Evolutionary conservation across 1,140 invertebrate species (phyloP).

Genomic region (Drosophila funebris): DNA sequence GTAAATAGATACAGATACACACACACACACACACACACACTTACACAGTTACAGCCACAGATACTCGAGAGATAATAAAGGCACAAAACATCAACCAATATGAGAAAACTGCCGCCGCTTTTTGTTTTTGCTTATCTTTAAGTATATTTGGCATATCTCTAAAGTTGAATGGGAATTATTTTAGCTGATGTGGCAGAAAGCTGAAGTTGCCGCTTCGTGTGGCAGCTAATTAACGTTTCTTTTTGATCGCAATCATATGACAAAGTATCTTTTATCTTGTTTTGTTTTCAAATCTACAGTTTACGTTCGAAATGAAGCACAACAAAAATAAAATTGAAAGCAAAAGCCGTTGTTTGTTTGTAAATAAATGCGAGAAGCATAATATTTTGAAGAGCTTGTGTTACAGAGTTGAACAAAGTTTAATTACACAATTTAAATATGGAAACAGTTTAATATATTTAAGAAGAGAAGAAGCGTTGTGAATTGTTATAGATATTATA

Average conservation of each 20-base stretch:
- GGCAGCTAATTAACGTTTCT: slow-evolving; percentile 37
- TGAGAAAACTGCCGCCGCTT: slow-evolving; percentile 60
- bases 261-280: slow-evolving; percentile 23
- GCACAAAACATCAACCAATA: slow-evolving; percentile 49
- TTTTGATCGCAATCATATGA: slow-evolving; percentile 27
- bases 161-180: slow-evolving; percentile 18
- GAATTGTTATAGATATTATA: no score
- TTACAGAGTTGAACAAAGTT: no score
- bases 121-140: not conserved
- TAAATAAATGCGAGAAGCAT: not conserved
- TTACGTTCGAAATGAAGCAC: no score
- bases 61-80: slow-evolving; percentile 59
- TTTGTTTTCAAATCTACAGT: not conserved
- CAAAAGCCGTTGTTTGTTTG: no score
- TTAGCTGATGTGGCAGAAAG: slow-evolving; percentile 34
- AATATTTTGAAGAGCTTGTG: no score
- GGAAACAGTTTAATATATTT: no score
- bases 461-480: no score
- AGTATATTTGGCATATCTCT: slow-evolving; percentile 3
- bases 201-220: slow-evolving; percentile 2
- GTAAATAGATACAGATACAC: slow-evolving; percentile 49
- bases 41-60: slow-evolving; percentile 16
- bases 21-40: slow-evolving; percentile 21
- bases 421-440: no score
- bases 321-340: not conserved